These are phyloP conservation scores for Pygathrix nemaeus DNA, from an alignment of 2,113 vertebrate genomes.

Conservation along the genomic window DNA sequence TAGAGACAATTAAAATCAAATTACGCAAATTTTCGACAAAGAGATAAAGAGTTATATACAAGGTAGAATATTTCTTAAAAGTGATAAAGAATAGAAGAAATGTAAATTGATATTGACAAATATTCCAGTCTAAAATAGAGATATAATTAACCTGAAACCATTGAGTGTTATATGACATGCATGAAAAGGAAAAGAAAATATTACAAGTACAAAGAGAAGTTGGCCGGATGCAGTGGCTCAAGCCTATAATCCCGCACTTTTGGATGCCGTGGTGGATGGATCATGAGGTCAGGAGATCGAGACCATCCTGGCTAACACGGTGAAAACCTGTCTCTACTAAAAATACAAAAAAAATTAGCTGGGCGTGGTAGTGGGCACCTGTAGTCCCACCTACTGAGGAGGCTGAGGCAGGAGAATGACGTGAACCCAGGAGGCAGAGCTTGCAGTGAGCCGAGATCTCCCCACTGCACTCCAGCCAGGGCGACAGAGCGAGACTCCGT, in stretches of 20 bases:
- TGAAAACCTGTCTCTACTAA: too few relatives aligned
- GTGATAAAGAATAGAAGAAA: background rate
- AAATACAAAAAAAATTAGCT: too few relatives aligned
- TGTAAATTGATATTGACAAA: background rate
- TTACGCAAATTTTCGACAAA: background rate
- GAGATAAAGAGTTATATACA: background rate
- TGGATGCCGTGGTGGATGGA: too few relatives aligned
- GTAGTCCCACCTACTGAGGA: too few relatives aligned
- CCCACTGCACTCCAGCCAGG: too few relatives aligned
- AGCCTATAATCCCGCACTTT: too few relatives aligned
- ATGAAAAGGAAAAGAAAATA: background rate
- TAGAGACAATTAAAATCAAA: background rate
- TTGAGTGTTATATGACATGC: background rate
- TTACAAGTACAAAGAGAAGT: background rate
- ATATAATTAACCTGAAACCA: background rate
- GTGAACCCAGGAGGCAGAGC: accelerated
- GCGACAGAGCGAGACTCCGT: accelerated
- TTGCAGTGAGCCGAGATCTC: too few relatives aligned
- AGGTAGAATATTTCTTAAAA: background rate
- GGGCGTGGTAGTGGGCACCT: too few relatives aligned
- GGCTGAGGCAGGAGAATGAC: too few relatives aligned
- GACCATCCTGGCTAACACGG: too few relatives aligned
- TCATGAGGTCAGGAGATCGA: too few relatives aligned
- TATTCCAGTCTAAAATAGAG: background rate
- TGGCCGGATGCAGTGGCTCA: background rate